These are phyloP conservation scores for Echeneis naucrates DNA, from an alignment of 2,797 vertebrate genomes.

Conservation along the genomic window DNA sequence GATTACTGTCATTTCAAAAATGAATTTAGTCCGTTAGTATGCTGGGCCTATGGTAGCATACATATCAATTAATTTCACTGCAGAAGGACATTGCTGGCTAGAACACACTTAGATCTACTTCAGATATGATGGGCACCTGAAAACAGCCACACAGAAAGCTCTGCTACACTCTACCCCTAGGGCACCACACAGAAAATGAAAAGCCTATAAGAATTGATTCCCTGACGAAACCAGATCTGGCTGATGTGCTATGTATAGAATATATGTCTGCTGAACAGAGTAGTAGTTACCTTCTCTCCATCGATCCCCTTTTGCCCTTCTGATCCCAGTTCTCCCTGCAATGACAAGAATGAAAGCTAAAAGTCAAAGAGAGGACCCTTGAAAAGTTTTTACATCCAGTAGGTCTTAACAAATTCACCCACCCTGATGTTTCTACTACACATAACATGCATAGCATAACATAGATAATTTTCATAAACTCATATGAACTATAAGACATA, in stretches of 20 bases:
- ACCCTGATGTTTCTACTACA: constrained; percentile 11
- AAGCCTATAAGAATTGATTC: constrained; percentile 83
- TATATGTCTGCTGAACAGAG: constrained; percentile 79
- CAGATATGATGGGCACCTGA: constrained; percentile 75
- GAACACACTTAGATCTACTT: constrained; percentile 65
- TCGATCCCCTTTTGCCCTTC: constrained; percentile 78
- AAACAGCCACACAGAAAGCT: constrained; percentile 67
- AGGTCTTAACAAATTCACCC: constrained; percentile 12
- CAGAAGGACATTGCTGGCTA: constrained; percentile 66
- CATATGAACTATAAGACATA: not conserved
- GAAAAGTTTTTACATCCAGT: constrained; percentile 56
- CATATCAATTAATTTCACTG: constrained; percentile 73
- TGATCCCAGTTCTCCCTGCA: constrained; percentile 80
- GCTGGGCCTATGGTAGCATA: constrained; percentile 55
- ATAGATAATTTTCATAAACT: not conserved
- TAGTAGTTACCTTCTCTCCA: constrained; percentile 82
- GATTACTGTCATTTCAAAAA: constrained; percentile 66
- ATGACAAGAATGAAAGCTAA: constrained; percentile 74
- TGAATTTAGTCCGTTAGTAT: constrained; percentile 76
- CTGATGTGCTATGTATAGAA: constrained; percentile 81
- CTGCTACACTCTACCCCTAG: constrained; percentile 56
- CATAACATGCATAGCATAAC: not conserved
- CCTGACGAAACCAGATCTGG: constrained; percentile 76
- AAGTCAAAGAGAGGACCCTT: constrained; percentile 54
- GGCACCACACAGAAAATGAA: constrained; percentile 79